Conservation (phyloP, 2,888 invertebrate species). For the Globia sparganii region DNA sequence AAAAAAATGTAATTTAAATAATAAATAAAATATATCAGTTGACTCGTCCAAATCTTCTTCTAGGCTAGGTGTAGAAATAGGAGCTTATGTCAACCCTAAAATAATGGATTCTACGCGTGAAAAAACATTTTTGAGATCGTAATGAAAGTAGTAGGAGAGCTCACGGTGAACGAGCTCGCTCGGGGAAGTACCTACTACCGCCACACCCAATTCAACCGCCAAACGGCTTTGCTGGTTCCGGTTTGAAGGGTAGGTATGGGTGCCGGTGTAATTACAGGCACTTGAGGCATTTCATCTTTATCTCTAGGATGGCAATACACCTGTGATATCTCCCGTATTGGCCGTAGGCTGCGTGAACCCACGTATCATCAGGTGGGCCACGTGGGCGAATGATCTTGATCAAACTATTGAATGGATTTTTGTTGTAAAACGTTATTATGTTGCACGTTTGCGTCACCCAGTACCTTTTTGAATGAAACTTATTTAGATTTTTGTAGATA, state of each 20-base stretch:
- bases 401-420: not conserved
- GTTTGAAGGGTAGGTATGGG: conserved; percentile 4
- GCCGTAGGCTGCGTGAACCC: not conserved
- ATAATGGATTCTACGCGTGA: not conserved
- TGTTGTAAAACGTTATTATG: not conserved
- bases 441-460: too few relatives aligned
- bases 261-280: conserved; percentile 9
- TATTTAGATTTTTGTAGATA: not conserved
- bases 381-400: not conserved
- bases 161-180: conserved; percentile 8
- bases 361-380: not conserved
- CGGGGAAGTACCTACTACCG: conserved; percentile 12
- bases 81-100: not conserved
- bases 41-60: not conserved
- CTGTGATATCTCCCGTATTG: not conserved
- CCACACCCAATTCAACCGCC: conserved; percentile 3
- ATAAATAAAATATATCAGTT: too few relatives aligned
- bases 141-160: conserved; percentile 4
- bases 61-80: not conserved
- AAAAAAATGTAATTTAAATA: not conserved
- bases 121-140: not conserved
- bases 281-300: not conserved
- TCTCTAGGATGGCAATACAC: not conserved
- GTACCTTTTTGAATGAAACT: conserved; percentile 6
- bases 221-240: not conserved